Base-by-base conservation (phyloP, 2,888 invertebrate genomes). In the Nemurella pictetii region DNA sequence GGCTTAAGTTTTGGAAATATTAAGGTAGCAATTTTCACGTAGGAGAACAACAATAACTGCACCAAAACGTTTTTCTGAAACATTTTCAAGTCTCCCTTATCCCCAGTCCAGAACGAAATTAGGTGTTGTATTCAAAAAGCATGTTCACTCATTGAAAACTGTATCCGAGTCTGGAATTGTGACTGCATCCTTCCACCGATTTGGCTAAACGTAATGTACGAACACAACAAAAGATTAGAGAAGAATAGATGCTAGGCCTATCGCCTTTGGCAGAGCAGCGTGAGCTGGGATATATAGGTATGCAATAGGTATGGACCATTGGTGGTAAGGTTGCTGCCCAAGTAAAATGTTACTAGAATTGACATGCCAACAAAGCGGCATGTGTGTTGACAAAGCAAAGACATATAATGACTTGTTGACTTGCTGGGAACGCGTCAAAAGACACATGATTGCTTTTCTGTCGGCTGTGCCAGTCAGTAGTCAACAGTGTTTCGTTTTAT, bases 391-490 rank as follows among this genome's bases (percentile, higher is more conserved):
- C 78, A 78, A 30, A 78, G 78, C 78, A 78, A 28, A 75, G 28
- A 78, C 78, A 78, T 28, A 78, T 78, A 78, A 78, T 78, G 28
- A 78, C 78, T 28, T 78, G 26, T 78, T 30, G 78, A 78, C 78
- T 78, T 78, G 30, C n/a, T 78, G 78, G 28, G 30, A 78, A 78
- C 55, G 20, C 20, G 55, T 55, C 55, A 55, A 55, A 55, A 55
- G 55, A 55, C 55, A 55, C 55, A 55, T 55, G 55, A 55, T 55
- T 55, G 55, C 55, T 55, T 55, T 55, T 55, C 55, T 55, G 5
- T 55, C 20, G 55, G 55, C 15, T 55, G 55, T 55, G 55, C 55
- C 55, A 55, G 55, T 55, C 55, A 55, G 15, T 55, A 55, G 55
- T 12, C 55, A 55, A 12, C 55, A 55, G 20, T 55, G 55, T 55